Percentiles rank a stretch among this genome's conserved stretches.
phyloP scores from a whole-genome alignment of 2,113 vertebrate species.

The Zosterops japonicus region DNA sequence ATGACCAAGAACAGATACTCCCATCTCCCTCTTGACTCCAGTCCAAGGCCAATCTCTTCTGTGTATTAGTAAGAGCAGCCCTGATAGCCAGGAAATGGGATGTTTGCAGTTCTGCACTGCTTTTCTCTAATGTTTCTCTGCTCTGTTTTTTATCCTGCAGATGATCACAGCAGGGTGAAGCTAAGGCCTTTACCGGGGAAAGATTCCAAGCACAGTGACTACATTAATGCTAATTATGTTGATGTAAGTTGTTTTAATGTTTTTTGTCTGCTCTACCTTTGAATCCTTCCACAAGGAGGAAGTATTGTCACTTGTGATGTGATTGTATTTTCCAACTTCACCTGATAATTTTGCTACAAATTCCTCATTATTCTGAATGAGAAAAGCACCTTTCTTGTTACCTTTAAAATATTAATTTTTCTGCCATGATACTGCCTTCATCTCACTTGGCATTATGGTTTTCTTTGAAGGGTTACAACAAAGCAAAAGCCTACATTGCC shows the following conservation, averaged over 20 bases:
- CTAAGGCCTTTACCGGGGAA: constrained; percentile 93
- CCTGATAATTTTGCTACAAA: background rate
- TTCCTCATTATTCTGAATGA: background rate
- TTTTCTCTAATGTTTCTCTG: background rate
- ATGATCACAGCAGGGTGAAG: constrained; percentile 98
- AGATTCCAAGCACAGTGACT: constrained; percentile 98
- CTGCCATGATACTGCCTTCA: constrained; percentile 48
- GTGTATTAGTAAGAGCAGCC: background rate
- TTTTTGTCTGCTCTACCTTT: constrained; percentile 8
- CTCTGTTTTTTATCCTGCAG: constrained; percentile 68
- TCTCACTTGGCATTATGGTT: constrained; percentile 66
- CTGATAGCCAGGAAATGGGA: background rate
- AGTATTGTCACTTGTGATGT: background rate
- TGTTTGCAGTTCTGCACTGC: background rate
- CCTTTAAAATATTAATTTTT: constrained; percentile 65
- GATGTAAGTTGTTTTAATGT: constrained; percentile 84
- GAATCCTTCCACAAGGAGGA: background rate
- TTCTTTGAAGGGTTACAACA: constrained; percentile 93
- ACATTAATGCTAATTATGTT: constrained; percentile 99
- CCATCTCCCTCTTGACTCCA: background rate
- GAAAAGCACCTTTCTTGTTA: constrained; percentile 35
- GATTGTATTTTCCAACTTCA: background rate
- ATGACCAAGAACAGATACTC: background rate
- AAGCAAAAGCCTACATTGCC: constrained; percentile 94
- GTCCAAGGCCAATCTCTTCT: background rate